Percentiles rank a stretch among this genome's conserved stretches.
Conservation (phyloP, 2,113 vertebrate genomes). For the Scatophagus argus region DNA sequence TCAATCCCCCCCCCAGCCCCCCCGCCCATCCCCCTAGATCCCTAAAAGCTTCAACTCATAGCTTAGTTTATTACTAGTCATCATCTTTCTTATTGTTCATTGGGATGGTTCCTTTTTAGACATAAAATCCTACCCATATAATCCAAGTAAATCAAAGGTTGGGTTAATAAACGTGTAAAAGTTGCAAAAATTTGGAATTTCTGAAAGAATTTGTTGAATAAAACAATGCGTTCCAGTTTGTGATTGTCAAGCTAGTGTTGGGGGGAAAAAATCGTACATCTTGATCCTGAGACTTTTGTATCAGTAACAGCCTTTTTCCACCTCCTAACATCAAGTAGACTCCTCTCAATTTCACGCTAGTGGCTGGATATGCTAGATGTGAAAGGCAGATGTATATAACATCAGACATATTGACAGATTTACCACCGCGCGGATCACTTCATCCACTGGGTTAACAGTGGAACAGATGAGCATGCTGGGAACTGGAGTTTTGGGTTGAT, state of each 20-base stretch:
- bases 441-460: constrained; percentile 34
- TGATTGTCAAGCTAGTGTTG: not conserved
- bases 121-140: not conserved
- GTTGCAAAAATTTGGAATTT: not conserved
- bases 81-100: not conserved
- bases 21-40: too few relatives aligned
- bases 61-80: constrained; percentile 7
- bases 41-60: constrained; percentile 52
- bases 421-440: constrained; percentile 49
- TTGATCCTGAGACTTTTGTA: not conserved
- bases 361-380: constrained; percentile 56
- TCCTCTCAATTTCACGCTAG: constrained; percentile 67
- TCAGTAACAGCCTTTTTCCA: not conserved
- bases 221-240: not conserved
- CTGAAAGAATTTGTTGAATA: not conserved
- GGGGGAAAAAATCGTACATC: not conserved
- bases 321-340: constrained; percentile 40
- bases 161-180: not conserved
- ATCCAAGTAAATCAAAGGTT: not conserved
- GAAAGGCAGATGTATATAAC: constrained; percentile 54
- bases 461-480: constrained; percentile 54
- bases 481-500: constrained; percentile 23
- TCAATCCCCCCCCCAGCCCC: constrained; percentile 24
- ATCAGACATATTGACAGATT: constrained; percentile 64
- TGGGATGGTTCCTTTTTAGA: not conserved